phyloP scores from a whole-genome alignment of 2,888 invertebrate genomes.

The Galeruca laticollis region DNA sequence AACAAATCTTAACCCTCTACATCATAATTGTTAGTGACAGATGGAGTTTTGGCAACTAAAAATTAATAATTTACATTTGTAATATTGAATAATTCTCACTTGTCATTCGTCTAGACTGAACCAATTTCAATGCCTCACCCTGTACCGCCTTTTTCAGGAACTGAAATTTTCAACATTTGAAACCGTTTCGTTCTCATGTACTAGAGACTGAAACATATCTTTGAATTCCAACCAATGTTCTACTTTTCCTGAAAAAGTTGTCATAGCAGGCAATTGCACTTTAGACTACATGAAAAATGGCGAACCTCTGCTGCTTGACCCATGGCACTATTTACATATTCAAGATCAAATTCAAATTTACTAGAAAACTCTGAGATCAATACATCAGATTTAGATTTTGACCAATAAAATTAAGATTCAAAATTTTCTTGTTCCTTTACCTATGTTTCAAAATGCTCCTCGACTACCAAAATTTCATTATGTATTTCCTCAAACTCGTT shows the following conservation, averaged over 20 bases:
- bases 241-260: conserved; percentile 31
- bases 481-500: no score
- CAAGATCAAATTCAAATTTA: not conserved
- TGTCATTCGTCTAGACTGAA: conserved; percentile 20
- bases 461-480: no score
- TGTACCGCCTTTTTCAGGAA: conserved; percentile 31
- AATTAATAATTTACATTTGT: no score
- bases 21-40: no score
- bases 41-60: no score
- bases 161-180: conserved; percentile 36
- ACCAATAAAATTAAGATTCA: not conserved
- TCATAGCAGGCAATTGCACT: conserved; percentile 34
- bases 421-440: not conserved
- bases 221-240: conserved; percentile 36
- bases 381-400: not conserved
- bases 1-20: no score
- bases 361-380: not conserved
- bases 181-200: conserved; percentile 36
- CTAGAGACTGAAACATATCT: conserved; percentile 33
- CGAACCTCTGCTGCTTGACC: not conserved
- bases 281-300: conserved; percentile 8
- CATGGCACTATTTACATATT: not conserved
- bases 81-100: conserved; percentile 31
- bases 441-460: not conserved
- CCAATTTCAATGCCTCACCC: conserved; percentile 26